Evolutionary conservation across 2,888 invertebrate genomes (phyloP).

Genomic region (Orthosia gothica): DNA sequence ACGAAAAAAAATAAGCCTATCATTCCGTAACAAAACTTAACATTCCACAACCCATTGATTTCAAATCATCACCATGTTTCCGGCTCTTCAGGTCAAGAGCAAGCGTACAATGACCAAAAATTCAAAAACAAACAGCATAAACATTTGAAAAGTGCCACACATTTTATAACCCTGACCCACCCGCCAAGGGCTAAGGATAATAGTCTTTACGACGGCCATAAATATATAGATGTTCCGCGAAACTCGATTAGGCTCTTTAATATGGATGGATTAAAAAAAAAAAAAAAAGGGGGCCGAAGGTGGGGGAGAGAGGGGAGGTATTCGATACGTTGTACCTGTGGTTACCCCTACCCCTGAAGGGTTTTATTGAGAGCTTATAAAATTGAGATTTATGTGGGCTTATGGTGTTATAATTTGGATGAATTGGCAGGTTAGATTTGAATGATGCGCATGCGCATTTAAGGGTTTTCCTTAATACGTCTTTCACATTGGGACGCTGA

Average conservation of each 20-base stretch:
- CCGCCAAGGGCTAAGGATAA: slow-evolving; percentile 57
- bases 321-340: slow-evolving; percentile 15
- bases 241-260: slow-evolving; percentile 76
- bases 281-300: slow-evolving; percentile 10
- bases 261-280: slow-evolving; percentile 55
- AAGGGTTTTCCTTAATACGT: not conserved
- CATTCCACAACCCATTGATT: not conserved
- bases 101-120: slow-evolving; percentile 8
- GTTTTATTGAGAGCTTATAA: slow-evolving; percentile 40
- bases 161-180: slow-evolving; percentile 45
- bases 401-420: slow-evolving; percentile 22
- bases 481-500: not conserved
- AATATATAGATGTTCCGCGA: slow-evolving; percentile 76
- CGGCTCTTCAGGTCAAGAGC: slow-evolving; percentile 1
- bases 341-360: slow-evolving; percentile 15
- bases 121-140: slow-evolving; percentile 1
- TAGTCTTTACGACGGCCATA: slow-evolving; percentile 72
- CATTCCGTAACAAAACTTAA: not conserved
- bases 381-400: slow-evolving; percentile 40
- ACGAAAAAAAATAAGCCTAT: not conserved
- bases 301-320: not conserved
- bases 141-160: slow-evolving; percentile 51
- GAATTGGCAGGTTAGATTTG: not conserved
- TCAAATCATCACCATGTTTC: not conserved
- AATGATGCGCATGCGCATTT: slow-evolving; percentile 3